Percentiles rank a stretch among this genome's conserved stretches.
These are phyloP conservation scores for Piprites chloris DNA, from an alignment of 2,113 vertebrate species.

Conservation along the genomic window DNA sequence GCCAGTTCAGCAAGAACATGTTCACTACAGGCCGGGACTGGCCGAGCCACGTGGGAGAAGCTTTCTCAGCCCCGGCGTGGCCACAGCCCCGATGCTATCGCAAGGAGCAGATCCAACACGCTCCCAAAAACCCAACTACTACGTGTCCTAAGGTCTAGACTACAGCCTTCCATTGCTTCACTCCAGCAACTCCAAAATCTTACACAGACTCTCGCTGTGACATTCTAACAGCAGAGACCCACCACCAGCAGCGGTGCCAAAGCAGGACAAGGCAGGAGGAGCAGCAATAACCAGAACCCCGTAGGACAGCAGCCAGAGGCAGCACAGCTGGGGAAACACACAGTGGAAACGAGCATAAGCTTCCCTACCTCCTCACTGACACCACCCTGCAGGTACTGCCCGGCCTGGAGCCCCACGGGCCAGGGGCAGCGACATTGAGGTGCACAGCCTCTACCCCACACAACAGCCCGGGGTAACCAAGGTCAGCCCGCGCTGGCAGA, in stretches of 20 bases:
- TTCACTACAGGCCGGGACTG: not conserved
- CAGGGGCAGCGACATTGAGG: accelerated
- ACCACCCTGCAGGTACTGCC: accelerated
- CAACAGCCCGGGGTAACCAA: not conserved
- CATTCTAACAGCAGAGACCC: not conserved
- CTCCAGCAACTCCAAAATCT: not conserved
- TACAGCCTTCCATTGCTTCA: not conserved
- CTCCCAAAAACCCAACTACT: not conserved
- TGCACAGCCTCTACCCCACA: not conserved
- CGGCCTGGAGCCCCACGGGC: not conserved
- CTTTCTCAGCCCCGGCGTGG: accelerated
- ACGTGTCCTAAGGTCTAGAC: accelerated
- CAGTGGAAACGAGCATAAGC: accelerated
- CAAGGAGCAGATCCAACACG: not conserved
- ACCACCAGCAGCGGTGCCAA: accelerated
- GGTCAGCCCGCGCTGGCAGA: not conserved
- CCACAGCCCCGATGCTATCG: accelerated
- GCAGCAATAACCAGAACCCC: accelerated
- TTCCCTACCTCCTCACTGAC: not conserved
- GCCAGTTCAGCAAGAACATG: not conserved
- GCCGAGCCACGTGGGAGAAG: not conserved
- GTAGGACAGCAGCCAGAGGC: accelerated
- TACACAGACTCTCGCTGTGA: accelerated
- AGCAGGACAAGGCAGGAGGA: not conserved
- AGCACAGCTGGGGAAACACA: accelerated